Conservation (phyloP, 1,140 invertebrate species). For the Bursaphelenchus mucronatus region DNA sequence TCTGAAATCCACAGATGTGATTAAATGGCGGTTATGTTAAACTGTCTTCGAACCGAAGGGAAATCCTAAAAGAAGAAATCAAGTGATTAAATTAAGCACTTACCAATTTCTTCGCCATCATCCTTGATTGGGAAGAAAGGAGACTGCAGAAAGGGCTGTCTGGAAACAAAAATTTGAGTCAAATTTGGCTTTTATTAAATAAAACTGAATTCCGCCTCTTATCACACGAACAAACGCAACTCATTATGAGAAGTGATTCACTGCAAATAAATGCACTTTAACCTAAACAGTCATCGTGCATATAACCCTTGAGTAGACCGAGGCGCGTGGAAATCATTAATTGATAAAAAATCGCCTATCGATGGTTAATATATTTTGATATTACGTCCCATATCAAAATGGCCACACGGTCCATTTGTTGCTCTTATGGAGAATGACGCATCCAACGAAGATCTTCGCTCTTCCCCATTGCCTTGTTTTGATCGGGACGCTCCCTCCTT, state of each 20-base stretch:
- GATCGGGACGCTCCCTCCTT: too few species aligned
- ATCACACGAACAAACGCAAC: not conserved
- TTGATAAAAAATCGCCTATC: too few species aligned
- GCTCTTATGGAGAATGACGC: too few species aligned
- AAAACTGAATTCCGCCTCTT: not conserved
- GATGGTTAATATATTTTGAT: too few species aligned
- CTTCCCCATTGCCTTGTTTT: not conserved
- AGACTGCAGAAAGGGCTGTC: constrained; percentile 1
- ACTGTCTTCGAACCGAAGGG: constrained; percentile 14
- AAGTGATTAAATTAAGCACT: constrained; percentile 22
- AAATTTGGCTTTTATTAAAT: constrained; percentile 6
- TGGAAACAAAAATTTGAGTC: constrained; percentile 10
- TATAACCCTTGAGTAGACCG: too few species aligned
- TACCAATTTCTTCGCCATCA: constrained; percentile 45
- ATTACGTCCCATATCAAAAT: too few species aligned
- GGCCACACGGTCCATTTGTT: too few species aligned
- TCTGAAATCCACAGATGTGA: constrained; percentile 50
- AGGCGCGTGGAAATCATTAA: too few species aligned
- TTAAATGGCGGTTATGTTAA: not conserved
- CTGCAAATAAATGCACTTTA: not conserved
- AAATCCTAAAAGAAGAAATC: constrained; percentile 7
- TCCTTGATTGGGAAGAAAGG: constrained; percentile 10
- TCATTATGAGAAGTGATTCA: constrained; percentile 4
- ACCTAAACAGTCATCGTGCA: not conserved
- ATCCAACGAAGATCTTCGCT: not conserved